A percentile compares a stretch with the other conserved stretches of the same genome.
These are phyloP conservation scores for Apamea monoglypha DNA, from an alignment of 2,888 invertebrate species.

Conservation along the genomic window DNA sequence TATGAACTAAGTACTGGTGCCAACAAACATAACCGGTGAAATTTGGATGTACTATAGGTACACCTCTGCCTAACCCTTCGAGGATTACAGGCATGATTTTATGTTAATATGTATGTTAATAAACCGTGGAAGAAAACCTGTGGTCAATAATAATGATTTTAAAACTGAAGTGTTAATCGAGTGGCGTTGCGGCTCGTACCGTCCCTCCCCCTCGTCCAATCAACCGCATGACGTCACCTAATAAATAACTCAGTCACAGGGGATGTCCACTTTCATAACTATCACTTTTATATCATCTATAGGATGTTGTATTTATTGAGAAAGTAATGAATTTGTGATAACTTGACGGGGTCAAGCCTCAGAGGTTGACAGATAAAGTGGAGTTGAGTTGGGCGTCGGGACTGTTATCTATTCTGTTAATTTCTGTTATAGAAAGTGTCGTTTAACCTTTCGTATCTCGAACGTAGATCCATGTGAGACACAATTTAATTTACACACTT, in stretches of 20 bases:
- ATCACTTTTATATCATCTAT: conserved; percentile 2
- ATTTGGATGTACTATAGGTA: too few relatives aligned
- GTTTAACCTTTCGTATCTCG: too few relatives aligned
- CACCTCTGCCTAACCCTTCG: too few relatives aligned
- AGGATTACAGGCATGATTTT: too few relatives aligned
- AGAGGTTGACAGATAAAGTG: not conserved
- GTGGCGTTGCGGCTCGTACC: too few relatives aligned
- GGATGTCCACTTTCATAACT: conserved; percentile 20
- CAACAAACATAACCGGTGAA: too few relatives aligned
- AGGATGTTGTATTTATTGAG: conserved; percentile 18
- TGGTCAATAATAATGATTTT: too few relatives aligned
- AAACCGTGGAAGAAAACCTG: too few relatives aligned
- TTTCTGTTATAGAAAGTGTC: not conserved
- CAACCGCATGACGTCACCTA: conserved; percentile 33
- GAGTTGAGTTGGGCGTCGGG: not conserved
- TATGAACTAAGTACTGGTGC: too few relatives aligned
- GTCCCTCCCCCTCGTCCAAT: conserved; percentile 8
- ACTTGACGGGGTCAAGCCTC: conserved; percentile 23
- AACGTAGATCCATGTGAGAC: too few relatives aligned
- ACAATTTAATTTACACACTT: too few relatives aligned
- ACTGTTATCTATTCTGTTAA: not conserved
- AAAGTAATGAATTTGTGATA: conserved; percentile 24
- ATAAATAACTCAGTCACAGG: conserved; percentile 27
- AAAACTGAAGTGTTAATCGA: not conserved
- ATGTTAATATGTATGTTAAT: too few relatives aligned